Conservation (phyloP, 1,140 invertebrate genomes). For the Brachionus asplanchnoidis region DNA sequence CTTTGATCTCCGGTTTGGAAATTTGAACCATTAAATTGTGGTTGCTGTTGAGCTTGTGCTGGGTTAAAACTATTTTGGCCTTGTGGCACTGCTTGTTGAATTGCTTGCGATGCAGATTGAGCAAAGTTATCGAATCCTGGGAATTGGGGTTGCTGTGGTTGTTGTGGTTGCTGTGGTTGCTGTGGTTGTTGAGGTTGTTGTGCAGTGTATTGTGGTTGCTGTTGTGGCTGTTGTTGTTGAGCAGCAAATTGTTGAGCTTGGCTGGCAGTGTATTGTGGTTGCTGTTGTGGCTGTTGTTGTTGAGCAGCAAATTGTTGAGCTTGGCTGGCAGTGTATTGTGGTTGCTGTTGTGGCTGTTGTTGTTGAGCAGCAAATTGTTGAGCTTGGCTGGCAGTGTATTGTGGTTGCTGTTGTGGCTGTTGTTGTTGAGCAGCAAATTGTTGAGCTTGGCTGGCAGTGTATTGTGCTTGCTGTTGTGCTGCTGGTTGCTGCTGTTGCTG, state of each 20-base stretch:
- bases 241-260: not conserved
- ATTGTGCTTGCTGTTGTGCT: not conserved
- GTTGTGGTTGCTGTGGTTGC: not conserved
- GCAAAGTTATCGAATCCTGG: conserved; percentile 14
- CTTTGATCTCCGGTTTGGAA: not conserved
- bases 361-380: conserved; percentile 1
- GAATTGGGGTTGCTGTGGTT: not conserved
- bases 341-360: not conserved
- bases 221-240: not conserved
- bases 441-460: not conserved
- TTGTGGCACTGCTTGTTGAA: not conserved
- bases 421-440: not conserved
- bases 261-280: not conserved
- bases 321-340: not conserved
- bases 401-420: not conserved
- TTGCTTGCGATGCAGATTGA: not conserved
- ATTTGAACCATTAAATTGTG: not conserved
- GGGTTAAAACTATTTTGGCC: not conserved
- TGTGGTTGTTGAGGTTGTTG: not conserved
- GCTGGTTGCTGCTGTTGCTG: not conserved
- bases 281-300: not conserved
- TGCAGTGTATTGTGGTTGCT: not conserved
- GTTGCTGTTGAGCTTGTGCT: not conserved
- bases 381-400: not conserved
- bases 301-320: not conserved